Percentiles rank a stretch among this genome's conserved stretches.
phyloP scores from a whole-genome alignment of 2,888 invertebrate species.

The Apeira syringaria region DNA sequence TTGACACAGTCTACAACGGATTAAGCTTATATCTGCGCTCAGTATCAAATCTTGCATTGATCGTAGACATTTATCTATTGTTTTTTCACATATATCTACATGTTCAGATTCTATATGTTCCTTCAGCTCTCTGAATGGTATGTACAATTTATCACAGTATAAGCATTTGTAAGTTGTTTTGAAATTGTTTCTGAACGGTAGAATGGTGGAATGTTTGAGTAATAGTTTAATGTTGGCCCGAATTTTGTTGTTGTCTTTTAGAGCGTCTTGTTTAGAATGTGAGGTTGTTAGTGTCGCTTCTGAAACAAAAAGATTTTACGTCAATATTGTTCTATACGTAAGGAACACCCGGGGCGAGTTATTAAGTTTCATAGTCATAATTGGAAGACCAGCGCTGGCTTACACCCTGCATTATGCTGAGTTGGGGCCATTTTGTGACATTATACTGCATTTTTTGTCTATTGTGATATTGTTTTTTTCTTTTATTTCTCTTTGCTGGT shows the following conservation, averaged over 20 bases:
- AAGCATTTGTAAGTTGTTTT: slow-evolving; percentile 25
- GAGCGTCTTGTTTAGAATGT: slow-evolving; percentile 3
- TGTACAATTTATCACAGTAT: slow-evolving; percentile 31
- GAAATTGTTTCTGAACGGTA: slow-evolving; percentile 18
- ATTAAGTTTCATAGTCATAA: no score
- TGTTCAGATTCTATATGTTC: slow-evolving; percentile 16
- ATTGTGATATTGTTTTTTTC: no score
- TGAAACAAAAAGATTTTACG: no score
- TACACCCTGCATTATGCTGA: no score
- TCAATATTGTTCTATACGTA: no score
- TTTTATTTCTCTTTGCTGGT: no score
- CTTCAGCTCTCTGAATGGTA: slow-evolving; percentile 26
- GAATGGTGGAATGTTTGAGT: slow-evolving; percentile 10
- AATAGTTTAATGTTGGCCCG: slow-evolving; percentile 9
- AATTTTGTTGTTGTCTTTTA: slow-evolving; percentile 13
- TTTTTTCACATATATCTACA: slow-evolving; percentile 13
- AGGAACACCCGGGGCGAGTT: no score
- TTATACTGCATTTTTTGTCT: no score
- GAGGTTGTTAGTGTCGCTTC: neutral
- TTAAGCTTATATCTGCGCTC: slow-evolving; percentile 36
- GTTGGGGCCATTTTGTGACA: no score
- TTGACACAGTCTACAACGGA: slow-evolving; percentile 33
- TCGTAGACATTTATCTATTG: slow-evolving; percentile 21
- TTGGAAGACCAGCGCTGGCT: no score
- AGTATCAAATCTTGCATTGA: slow-evolving; percentile 33